These are phyloP conservation scores for Drosophila bocki DNA, from an alignment of 1,140 invertebrate species.

Conservation along the genomic window DNA sequence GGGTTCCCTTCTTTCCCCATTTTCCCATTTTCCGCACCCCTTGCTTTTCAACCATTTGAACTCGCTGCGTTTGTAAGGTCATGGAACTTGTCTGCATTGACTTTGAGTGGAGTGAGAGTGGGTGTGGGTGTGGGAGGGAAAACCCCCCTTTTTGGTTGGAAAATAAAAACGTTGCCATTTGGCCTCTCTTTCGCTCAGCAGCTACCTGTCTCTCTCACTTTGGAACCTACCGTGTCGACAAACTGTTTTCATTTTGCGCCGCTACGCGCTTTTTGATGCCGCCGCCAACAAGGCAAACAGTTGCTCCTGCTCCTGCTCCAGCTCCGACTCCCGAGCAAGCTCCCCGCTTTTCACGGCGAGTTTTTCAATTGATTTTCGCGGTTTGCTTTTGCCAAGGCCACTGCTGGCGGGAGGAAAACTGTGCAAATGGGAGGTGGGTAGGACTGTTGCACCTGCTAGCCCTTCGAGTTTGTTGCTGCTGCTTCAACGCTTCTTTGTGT, in stretches of 20 bases:
- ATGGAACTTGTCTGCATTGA: conserved; percentile 84
- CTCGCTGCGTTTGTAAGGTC: conserved; percentile 80
- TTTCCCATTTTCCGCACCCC: conserved; percentile 29
- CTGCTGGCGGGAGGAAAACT: background rate
- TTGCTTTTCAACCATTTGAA: conserved; percentile 48
- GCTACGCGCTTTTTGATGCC: conserved; percentile 82
- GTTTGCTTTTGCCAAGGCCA: conserved; percentile 75
- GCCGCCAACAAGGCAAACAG: conserved; percentile 76
- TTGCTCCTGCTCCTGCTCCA: conserved; percentile 38
- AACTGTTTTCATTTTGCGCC: conserved; percentile 82
- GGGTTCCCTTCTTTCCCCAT: background rate
- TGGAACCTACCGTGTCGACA: conserved; percentile 56
- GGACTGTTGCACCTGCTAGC: conserved; percentile 67
- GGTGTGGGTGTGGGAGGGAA: background rate
- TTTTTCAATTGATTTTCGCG: conserved; percentile 83
- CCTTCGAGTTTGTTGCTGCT: conserved; percentile 62
- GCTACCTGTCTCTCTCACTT: conserved; percentile 12
- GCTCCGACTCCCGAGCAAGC: background rate
- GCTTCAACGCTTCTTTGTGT: conserved; percentile 79
- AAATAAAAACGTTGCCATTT: conserved; percentile 70
- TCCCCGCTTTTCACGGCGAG: conserved; percentile 46
- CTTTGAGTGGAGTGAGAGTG: conserved; percentile 38
- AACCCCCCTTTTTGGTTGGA: conserved; percentile 13
- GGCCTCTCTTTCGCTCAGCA: conserved; percentile 14
- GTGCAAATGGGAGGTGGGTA: background rate